Percentiles rank a stretch among this genome's conserved stretches.
Conservation (phyloP, 2,113 vertebrate species). For the Castor canadensis region DNA sequence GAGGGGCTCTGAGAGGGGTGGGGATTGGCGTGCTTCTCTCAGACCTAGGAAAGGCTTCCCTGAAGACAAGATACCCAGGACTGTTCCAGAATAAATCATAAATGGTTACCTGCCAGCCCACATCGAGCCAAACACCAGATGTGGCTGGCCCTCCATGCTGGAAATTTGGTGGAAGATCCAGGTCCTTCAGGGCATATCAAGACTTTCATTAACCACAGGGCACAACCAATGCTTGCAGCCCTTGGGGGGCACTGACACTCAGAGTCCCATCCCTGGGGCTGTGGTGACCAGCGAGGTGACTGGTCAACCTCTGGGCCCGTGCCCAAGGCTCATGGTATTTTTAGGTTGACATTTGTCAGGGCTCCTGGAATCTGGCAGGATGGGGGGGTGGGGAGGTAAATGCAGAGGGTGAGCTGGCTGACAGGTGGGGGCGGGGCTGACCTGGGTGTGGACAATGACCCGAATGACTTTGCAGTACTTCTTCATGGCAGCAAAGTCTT, state of each 20-base stretch:
- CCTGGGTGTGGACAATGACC: conserved; percentile 90
- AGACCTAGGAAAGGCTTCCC: background rate
- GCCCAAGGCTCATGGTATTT: conserved; percentile 82
- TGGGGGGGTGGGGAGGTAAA: background rate
- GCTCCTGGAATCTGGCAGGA: background rate
- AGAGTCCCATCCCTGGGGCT: background rate
- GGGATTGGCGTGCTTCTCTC: background rate
- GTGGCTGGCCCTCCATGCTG: rapidly evolving
- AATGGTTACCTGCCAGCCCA: background rate
- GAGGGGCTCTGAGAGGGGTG: background rate
- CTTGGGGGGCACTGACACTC: rapidly evolving
- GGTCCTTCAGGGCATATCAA: background rate
- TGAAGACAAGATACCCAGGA: background rate
- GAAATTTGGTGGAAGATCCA: background rate
- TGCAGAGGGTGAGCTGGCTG: rapidly evolving
- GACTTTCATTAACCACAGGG: background rate
- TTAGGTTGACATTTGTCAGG: conserved; percentile 84
- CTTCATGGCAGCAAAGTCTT: conserved; percentile 87
- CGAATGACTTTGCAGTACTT: conserved; percentile 90
- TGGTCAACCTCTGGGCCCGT: background rate
- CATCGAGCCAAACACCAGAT: background rate
- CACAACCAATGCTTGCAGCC: rapidly evolving
- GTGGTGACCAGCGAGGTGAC: rapidly evolving
- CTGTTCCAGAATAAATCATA: background rate
- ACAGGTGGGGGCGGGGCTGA: conserved; percentile 57